Conservation (phyloP, 2,888 invertebrate species). For the Zootermopsis nevadensis region DNA sequence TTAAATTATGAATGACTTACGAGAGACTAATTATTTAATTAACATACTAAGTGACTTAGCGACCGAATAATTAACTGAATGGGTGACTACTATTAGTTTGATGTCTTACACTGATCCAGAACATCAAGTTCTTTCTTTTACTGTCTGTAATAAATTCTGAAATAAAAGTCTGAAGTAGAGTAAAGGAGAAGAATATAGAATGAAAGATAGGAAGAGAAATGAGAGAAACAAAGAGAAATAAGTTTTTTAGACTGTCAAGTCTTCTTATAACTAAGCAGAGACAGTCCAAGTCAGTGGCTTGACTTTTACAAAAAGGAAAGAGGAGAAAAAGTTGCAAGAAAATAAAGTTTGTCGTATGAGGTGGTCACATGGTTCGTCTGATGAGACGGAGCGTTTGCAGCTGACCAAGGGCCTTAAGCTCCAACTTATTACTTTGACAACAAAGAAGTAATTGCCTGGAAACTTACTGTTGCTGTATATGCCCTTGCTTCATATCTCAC, state of each 20-base stretch:
- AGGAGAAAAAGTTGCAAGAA: not conserved
- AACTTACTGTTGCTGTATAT: too few species aligned
- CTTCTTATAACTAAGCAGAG: not conserved
- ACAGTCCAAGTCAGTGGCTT: not conserved
- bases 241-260: not conserved
- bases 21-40: too few species aligned
- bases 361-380: not conserved
- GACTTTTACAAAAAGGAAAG: not conserved
- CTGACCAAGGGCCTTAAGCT: slow-evolving; percentile 9
- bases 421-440: not conserved
- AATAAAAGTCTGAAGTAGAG: not conserved
- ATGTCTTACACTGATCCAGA: too few species aligned
- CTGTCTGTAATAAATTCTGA: too few species aligned
- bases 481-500: not conserved
- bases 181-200: not conserved
- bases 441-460: not conserved
- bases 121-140: too few species aligned
- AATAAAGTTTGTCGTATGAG: not conserved
- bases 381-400: not conserved
- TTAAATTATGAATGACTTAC: too few species aligned
- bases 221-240: not conserved
- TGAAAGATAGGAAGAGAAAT: not conserved
- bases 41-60: too few species aligned
- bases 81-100: too few species aligned
- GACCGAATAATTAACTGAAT: too few species aligned